These are phyloP conservation scores for Pocillopora damicornis DNA, from an alignment of 64 coral and sea anemone species.

Conservation along the genomic window DNA sequence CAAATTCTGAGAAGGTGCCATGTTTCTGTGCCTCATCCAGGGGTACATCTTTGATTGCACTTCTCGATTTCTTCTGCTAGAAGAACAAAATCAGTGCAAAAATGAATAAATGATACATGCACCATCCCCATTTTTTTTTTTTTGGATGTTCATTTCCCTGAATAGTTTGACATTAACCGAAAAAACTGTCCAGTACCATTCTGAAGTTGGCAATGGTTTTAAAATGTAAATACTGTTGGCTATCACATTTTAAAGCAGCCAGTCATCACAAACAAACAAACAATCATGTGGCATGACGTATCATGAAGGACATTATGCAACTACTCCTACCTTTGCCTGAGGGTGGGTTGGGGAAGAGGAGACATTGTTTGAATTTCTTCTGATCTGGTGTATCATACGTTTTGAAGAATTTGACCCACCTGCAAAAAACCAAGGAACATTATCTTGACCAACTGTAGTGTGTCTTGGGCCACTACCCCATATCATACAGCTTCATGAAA, in stretches of 20 bases:
- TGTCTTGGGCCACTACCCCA: no score
- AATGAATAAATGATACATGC: background rate
- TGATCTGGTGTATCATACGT: constrained; percentile 66
- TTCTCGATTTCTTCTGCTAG: constrained; percentile 82
- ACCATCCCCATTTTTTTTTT: background rate
- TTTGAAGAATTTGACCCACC: constrained; percentile 74
- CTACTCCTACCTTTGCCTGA: constrained; percentile 25
- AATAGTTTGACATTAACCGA: no score
- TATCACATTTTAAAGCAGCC: no score
- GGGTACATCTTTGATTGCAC: constrained; percentile 72
- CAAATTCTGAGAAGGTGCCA: constrained; percentile 88
- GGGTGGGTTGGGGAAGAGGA: constrained; percentile 59
- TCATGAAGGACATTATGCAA: no score
- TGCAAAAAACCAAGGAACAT: background rate
- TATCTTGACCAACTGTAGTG: no score
- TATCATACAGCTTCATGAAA: no score
- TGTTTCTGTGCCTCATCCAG: constrained; percentile 73
- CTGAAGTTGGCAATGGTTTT: no score
- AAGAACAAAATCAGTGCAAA: background rate
- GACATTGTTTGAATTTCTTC: constrained; percentile 68
- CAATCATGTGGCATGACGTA: no score
- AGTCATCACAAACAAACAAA: no score
- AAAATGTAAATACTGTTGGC: no score
- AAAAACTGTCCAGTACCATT: no score
- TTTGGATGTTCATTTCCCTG: no score